Base-by-base conservation (phyloP, 1,140 invertebrate genomes). In the Neodiprion lecontei region DNA sequence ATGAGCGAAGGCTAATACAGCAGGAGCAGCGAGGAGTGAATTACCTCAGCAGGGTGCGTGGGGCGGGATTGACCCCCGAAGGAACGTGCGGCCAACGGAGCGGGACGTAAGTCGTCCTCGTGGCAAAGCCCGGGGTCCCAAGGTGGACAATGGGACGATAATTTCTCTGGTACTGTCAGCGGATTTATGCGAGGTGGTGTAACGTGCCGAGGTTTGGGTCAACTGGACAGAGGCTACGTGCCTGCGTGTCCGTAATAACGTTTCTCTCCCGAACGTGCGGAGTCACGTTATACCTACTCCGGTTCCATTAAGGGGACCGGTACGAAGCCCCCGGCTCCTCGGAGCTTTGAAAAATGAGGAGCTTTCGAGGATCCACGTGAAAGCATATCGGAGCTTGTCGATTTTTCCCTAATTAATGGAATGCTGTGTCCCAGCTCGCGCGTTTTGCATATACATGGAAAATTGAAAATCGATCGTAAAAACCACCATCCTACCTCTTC, bases 141-240 rank as follows among this genome's bases (percentile, higher is more conserved):
- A 12, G 53, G 53, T 14, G 53, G 53, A 61, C 53, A 61, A 61
- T 61, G 53, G 53, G 53, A 61, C 53, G 53, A 61, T 61, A 61
- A 61, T 61, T 61, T 61, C 53, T 61, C 53, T 5, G 53, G 53
- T 12, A 61, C 28, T 40, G 53, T 61, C 53, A 17, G 11, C 28
- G 53, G n/a, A 61, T 61, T 61, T 61, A 61, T 61, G 53, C 53
- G 53, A 61, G 53, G 53, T 61, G 53, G 11, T 61, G 4, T 61
- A 61, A 4, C n/a, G 53, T 14, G 53, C 53, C 11, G 53, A 17
- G 53, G 53, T 61, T 14, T 5, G 53, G 53, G 53, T 61, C 53
- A 61, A 61, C 53, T 61, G 53, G n/a, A 61, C 53, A 61, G 53
- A 61, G 7, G 53, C 53, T 61, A 61, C 53, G 53, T 61, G 53